Conservation (phyloP, 2,888 invertebrate species). For the Drosophila mettleri region DNA sequence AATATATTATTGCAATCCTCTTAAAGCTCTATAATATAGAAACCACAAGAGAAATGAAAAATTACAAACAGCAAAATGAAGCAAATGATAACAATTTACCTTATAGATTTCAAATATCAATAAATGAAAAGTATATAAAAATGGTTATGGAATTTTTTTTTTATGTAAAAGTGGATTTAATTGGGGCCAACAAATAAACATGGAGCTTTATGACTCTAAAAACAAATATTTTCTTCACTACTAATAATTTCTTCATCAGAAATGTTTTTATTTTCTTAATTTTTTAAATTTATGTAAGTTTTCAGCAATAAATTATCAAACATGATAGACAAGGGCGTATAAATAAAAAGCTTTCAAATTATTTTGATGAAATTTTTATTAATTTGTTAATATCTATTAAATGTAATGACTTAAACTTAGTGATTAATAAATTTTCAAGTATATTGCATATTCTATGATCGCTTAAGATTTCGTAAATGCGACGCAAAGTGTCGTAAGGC, state of each 20-base stretch:
- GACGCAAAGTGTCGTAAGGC: conserved; percentile 44
- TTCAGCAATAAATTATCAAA: background rate
- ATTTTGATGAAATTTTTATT: conserved; percentile 43
- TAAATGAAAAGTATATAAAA: conserved; percentile 47
- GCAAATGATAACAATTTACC: conserved; percentile 59
- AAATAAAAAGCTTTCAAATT: conserved; percentile 8
- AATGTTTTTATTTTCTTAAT: too few relatives aligned
- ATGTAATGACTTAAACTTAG: conserved; percentile 74
- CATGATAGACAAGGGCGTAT: background rate
- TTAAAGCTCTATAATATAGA: conserved; percentile 57
- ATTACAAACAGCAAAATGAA: conserved; percentile 49
- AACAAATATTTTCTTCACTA: too few relatives aligned
- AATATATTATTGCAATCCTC: conserved; percentile 59
- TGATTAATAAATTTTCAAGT: conserved; percentile 38
- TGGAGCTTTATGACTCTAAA: background rate
- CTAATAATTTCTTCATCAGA: too few relatives aligned
- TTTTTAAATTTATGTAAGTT: too few relatives aligned
- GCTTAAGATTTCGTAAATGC: conserved; percentile 1
- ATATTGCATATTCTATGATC: conserved; percentile 17
- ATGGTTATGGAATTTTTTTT: background rate
- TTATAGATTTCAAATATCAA: conserved; percentile 63
- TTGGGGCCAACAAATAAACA: too few relatives aligned
- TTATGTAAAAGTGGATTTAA: too few relatives aligned
- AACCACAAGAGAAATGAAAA: conserved; percentile 46
- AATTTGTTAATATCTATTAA: conserved; percentile 74